Evolutionary conservation across 2,113 vertebrate species (phyloP).

Genomic region (Carassius carassius): DNA sequence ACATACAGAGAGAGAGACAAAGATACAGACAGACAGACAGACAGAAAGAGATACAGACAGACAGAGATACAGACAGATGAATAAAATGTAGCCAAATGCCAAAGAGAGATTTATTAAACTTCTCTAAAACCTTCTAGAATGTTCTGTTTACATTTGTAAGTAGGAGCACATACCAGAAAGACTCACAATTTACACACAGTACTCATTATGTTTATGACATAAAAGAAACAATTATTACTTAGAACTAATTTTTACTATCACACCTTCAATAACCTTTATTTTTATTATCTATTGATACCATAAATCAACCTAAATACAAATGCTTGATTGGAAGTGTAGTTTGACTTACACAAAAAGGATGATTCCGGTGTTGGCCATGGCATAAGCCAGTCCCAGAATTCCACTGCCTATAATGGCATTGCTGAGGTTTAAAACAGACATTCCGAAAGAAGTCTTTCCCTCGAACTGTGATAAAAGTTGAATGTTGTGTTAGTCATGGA

Average conservation of each 20-base stretch:
- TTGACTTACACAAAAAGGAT: slow-evolving; percentile 83
- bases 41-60: too few relatives aligned
- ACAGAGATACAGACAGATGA: too few relatives aligned
- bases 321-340: slow-evolving; percentile 7
- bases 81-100: too few relatives aligned
- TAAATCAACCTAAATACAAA: slow-evolving; percentile 13
- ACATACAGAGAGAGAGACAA: too few relatives aligned
- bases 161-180: neutral
- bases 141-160: too few relatives aligned
- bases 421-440: slow-evolving; percentile 87
- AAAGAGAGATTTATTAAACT: too few relatives aligned
- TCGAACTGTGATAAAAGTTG: slow-evolving; percentile 71
- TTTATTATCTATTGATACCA: neutral
- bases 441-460: slow-evolving; percentile 84
- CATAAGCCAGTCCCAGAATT: slow-evolving; percentile 83
- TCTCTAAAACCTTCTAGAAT: too few relatives aligned
- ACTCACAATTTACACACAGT: neutral
- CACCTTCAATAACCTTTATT: neutral
- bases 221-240: neutral
- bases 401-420: slow-evolving; percentile 88
- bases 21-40: too few relatives aligned
- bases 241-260: neutral
- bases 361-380: slow-evolving; percentile 85
- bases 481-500: neutral
- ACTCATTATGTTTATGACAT: neutral